A percentile compares a stretch with the other conserved stretches of the same genome.
These are phyloP conservation scores for Bombyx huttoni DNA, from an alignment of 2,888 invertebrate genomes.

Conservation along the genomic window DNA sequence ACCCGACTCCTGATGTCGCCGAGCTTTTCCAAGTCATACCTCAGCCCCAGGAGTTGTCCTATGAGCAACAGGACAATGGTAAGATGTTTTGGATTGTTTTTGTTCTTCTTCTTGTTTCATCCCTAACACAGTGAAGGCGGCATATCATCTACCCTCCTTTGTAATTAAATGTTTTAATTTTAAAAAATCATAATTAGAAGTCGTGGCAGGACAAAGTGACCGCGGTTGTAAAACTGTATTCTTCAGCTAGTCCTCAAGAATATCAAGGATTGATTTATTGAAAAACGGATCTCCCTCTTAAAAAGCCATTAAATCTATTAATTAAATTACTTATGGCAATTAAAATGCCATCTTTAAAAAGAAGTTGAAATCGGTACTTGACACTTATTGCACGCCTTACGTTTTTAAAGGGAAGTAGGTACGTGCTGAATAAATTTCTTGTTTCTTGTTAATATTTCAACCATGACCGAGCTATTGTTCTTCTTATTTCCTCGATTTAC, in stretches of 20 bases:
- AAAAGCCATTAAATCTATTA: no score
- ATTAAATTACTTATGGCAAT: neutral
- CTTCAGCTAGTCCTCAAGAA: neutral
- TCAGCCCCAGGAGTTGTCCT: conserved; percentile 71
- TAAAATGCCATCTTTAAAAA: no score
- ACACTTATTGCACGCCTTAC: conserved; percentile 18
- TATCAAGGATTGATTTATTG: neutral
- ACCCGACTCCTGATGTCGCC: conserved; percentile 86
- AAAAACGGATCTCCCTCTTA: conserved; percentile 9
- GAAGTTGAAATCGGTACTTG: neutral
- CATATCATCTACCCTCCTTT: no score
- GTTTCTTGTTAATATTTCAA: conserved; percentile 49
- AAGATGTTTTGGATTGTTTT: conserved; percentile 13
- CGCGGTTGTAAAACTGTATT: neutral
- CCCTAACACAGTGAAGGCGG: no score
- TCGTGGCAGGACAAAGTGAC: conserved; percentile 7
- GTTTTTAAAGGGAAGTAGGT: conserved; percentile 21
- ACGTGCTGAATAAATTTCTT: conserved; percentile 25
- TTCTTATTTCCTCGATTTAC: conserved; percentile 47
- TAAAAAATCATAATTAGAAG: conserved; percentile 1
- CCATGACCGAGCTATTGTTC: conserved; percentile 57
- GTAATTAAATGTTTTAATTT: neutral
- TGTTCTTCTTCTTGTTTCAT: no score
- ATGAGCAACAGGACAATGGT: conserved; percentile 66
- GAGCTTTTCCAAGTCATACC: conserved; percentile 91